A percentile compares a stretch with the other conserved stretches of the same genome.
Evolutionary conservation across 1,140 invertebrate species (phyloP).

Genomic region (Musca vetustissima): DNA sequence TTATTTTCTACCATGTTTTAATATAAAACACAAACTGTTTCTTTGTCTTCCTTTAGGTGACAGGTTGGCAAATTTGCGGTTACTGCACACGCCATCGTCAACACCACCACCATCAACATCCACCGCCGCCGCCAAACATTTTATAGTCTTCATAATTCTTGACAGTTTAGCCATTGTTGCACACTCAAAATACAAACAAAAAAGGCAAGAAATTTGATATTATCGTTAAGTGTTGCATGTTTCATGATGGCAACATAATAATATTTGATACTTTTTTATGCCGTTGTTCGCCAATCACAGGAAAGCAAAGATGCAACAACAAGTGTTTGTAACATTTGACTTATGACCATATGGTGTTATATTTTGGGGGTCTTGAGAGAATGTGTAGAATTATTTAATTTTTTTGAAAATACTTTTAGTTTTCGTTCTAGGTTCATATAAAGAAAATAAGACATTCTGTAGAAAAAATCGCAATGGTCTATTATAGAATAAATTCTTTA

Average conservation of each 20-base stretch:
- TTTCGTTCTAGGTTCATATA: too few relatives aligned
- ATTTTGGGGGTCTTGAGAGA: too few relatives aligned
- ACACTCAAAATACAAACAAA: too few relatives aligned
- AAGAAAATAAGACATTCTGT: too few relatives aligned
- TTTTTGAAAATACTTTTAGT: too few relatives aligned
- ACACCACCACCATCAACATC: not conserved
- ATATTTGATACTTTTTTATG: constrained; percentile 11
- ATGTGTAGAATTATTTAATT: too few relatives aligned
- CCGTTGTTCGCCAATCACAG: not conserved
- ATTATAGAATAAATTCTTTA: too few relatives aligned
- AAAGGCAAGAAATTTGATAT: not conserved
- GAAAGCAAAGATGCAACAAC: too few relatives aligned
- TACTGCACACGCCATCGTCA: constrained; percentile 11
- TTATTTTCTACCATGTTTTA: constrained; percentile 20
- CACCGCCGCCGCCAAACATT: not conserved
- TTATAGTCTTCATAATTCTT: too few relatives aligned
- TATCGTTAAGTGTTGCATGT: not conserved
- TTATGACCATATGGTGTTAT: too few relatives aligned
- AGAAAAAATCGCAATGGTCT: too few relatives aligned
- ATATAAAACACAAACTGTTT: not conserved
- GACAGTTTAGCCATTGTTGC: not conserved
- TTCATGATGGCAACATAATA: not conserved
- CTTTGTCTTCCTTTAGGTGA: not conserved
- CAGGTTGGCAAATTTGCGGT: constrained; percentile 2
- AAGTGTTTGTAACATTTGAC: too few relatives aligned